Conservation (phyloP, 1,140 invertebrate species). For the Lepidurus packardi region DNA sequence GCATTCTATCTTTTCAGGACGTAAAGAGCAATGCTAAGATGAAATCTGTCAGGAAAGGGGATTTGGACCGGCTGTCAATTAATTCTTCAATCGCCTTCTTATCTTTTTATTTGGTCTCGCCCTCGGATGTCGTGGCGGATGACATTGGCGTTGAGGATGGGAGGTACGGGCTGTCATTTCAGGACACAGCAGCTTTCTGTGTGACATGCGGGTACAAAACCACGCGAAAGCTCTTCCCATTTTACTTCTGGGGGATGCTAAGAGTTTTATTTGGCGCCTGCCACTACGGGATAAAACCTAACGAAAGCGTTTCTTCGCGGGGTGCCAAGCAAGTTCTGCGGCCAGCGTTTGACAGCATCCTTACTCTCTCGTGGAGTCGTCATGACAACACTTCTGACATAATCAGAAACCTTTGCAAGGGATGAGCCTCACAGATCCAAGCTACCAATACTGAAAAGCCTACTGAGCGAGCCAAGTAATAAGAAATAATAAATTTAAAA, state of each 20-base stretch:
- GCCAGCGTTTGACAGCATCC: not conserved
- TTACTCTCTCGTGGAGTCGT: not conserved
- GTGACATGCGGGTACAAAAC: not conserved
- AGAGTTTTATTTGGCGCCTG: not conserved
- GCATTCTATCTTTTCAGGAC: not conserved
- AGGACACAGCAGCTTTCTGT: not conserved
- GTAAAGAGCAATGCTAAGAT: not conserved
- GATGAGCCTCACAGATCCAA: not conserved
- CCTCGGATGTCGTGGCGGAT: not conserved
- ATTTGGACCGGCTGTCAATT: conserved; percentile 14
- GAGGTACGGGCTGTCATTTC: not conserved
- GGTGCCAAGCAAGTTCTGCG: not conserved
- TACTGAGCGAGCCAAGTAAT: not conserved
- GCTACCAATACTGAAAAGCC: conserved; percentile 1
- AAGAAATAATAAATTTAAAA: not conserved
- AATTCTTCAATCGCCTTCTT: not conserved
- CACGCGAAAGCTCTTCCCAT: not conserved
- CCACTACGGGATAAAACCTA: not conserved
- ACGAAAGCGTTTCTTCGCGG: not conserved
- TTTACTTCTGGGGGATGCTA: not conserved
- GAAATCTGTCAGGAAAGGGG: not conserved
- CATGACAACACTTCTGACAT: conserved; percentile 8
- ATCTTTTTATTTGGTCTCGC: not conserved
- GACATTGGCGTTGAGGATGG: not conserved
- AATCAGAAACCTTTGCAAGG: not conserved